Base-by-base conservation (phyloP, 2,797 vertebrate species). In the Antrozous pallidus region DNA sequence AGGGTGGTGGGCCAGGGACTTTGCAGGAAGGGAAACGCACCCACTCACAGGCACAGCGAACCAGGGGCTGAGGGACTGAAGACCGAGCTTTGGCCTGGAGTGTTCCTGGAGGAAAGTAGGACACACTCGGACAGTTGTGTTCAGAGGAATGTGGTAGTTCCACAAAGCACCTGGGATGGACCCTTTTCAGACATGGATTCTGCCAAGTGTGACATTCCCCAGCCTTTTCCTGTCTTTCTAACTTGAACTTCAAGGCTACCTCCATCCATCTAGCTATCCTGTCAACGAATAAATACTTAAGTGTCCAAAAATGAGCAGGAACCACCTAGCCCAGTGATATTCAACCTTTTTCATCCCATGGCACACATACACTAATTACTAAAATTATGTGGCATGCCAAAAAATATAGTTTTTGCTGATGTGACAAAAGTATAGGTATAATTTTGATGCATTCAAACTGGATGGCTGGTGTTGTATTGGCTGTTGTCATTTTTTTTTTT, bases 301-400 rank as follows among this genome's bases (percentile, higher is more conserved):
- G 26, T 40, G 20, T 33, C 65, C 51, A 28, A 28, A 5, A 8
- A 31, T 1, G 26, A 91, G 58, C 24, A 36, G 51, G 38, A 80
- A 13, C 54, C 5, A 2, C n/a, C 17, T 36, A 51, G 45, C 7
- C 22, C 22, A 26, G 74, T 0, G 0, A 38, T 54, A 26, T 54
- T 36, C 74, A 78, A 54, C 74, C n/a, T 77, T 77, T 77, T 77
- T 77, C 20, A 77, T 54, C 20, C 26, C 49, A 26, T 78, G n/a
- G 3, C 13, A 16, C 49, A 78, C 74, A 77, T 54, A 78, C 36
- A 54, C 12, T 24, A 36, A 78, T 54, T 26, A 36, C n/a, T 77
- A 77, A 77, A 54, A 36, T 78, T 54, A 49, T 38, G 49, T 16
- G 4, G 49, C 13, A 78, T 8, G 36, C 33, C 33, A 54, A 78